phyloP scores from a whole-genome alignment of 2,797 vertebrate species.

The Scolopax rusticola region DNA sequence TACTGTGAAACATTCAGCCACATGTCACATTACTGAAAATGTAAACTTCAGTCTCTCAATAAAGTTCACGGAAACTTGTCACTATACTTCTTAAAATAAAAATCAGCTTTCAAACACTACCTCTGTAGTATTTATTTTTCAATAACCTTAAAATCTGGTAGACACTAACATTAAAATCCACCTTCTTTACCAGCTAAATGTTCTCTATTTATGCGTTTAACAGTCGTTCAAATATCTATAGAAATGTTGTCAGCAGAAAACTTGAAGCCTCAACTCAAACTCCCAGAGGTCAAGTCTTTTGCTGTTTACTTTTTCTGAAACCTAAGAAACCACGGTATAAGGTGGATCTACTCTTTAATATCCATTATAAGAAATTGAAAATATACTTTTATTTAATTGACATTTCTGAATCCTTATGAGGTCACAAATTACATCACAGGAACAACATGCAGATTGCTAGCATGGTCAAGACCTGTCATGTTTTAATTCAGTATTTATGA shows the following conservation, averaged over 20 bases:
- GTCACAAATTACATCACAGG: neutral
- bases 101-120: neutral
- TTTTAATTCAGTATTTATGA: neutral
- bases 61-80: neutral
- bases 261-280: neutral
- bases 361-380: neutral
- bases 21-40: neutral
- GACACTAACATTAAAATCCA: neutral
- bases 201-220: neutral
- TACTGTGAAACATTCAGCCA: neutral
- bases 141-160: neutral
- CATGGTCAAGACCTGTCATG: neutral
- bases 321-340: neutral
- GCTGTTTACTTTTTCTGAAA: neutral
- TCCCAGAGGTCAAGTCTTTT: neutral
- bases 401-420: neutral
- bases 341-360: neutral
- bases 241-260: neutral
- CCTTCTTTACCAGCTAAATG: neutral
- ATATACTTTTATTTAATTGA: neutral
- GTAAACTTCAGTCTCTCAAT: neutral
- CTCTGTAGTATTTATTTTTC: neutral
- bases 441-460: neutral
- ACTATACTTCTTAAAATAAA: neutral
- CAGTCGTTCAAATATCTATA: neutral